phyloP scores from a whole-genome alignment of 2,797 vertebrate genomes.

The Poeciliopsis infans region DNA sequence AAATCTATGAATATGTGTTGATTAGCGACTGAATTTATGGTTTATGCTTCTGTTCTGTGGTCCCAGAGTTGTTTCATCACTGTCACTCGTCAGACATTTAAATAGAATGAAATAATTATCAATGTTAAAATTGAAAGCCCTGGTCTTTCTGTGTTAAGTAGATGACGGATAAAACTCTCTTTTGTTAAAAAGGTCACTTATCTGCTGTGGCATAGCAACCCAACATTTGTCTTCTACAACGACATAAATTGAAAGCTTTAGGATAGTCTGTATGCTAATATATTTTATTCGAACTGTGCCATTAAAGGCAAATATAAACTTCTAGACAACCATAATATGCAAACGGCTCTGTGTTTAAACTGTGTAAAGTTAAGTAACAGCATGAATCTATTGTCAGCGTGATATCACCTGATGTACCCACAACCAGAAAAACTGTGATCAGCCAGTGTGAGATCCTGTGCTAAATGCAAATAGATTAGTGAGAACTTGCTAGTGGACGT shows the following conservation, averaged over 20 bases:
- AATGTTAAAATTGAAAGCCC: neutral
- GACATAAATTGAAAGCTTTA: neutral
- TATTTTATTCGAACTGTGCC: neutral
- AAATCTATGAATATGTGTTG: neutral
- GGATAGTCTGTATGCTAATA: neutral
- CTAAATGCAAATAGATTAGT: conserved; percentile 25
- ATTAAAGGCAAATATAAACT: neutral
- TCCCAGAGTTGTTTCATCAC: neutral
- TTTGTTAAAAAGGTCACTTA: neutral
- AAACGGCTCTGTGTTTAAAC: neutral
- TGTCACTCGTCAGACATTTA: neutral
- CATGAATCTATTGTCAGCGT: conserved; percentile 26
- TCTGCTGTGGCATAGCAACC: neutral
- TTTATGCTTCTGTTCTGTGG: neutral
- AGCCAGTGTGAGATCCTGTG: neutral
- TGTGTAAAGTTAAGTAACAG: neutral
- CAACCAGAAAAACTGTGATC: conserved; percentile 10
- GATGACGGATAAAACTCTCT: neutral
- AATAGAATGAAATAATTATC: neutral
- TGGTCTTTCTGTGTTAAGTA: neutral
- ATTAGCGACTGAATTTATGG: neutral
- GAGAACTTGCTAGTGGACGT: conserved; percentile 6
- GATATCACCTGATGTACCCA: conserved; percentile 21
- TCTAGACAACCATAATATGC: neutral
- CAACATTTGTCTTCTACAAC: neutral